Conservation (phyloP, 2,888 invertebrate species). For the Eristalis intricaria region DNA sequence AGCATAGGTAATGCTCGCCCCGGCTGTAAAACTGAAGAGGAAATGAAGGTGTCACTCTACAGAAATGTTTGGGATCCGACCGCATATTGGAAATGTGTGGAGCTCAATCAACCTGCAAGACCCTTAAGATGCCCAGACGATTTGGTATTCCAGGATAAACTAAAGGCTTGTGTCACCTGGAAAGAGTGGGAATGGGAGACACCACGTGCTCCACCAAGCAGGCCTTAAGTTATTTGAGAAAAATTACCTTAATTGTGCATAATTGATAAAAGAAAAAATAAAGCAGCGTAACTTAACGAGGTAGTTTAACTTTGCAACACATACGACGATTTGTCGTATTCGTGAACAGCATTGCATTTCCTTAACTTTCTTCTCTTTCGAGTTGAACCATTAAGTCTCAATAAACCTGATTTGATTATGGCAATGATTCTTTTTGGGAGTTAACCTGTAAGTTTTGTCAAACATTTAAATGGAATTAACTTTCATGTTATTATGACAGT, state of each 20-base stretch:
- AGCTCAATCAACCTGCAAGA: neutral
- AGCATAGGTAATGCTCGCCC: neutral
- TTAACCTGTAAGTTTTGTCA: no score
- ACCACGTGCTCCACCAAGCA: slow-evolving; percentile 74
- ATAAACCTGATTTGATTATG: no score
- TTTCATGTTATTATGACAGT: no score
- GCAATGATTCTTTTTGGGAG: no score
- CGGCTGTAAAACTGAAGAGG: neutral
- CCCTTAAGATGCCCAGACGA: neutral
- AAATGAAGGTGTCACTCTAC: neutral
- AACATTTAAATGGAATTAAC: no score
- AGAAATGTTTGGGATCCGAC: neutral
- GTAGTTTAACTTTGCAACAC: no score
- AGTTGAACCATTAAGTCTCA: no score
- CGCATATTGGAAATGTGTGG: neutral
- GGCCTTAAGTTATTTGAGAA: neutral
- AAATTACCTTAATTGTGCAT: neutral
- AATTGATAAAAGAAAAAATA: neutral
- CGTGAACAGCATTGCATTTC: no score
- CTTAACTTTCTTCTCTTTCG: no score
- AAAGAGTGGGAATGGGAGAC: slow-evolving; percentile 75
- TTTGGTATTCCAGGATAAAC: slow-evolving; percentile 71
- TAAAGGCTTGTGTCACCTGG: slow-evolving; percentile 74
- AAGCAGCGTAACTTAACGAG: neutral
- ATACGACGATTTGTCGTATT: no score